Conservation (phyloP, 2,888 invertebrate genomes). For the Rhamphomyia laevipes region DNA sequence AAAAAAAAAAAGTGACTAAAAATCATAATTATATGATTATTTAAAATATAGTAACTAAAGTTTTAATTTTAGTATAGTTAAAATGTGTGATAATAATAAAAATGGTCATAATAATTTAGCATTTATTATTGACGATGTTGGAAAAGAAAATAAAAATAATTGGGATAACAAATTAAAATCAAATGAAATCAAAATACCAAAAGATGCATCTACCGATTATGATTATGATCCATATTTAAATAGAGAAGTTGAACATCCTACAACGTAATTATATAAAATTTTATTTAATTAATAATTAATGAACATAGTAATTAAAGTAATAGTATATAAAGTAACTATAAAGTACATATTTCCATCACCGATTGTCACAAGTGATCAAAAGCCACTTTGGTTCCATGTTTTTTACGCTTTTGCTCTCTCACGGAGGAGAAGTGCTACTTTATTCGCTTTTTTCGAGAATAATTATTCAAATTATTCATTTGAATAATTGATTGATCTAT, state of each 20-base stretch:
- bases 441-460: too few relatives aligned
- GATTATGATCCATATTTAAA: conserved; percentile 51
- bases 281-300: too few relatives aligned
- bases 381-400: too few relatives aligned
- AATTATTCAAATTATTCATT: too few relatives aligned
- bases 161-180: neutral
- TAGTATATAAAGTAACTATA: too few relatives aligned
- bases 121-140: neutral
- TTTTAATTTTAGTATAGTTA: neutral
- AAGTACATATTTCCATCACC: too few relatives aligned
- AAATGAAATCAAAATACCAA: neutral
- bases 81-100: neutral
- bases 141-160: neutral
- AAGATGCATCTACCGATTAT: conserved; percentile 21
- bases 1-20: too few relatives aligned
- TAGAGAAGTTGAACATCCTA: conserved; percentile 48
- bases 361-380: too few relatives aligned
- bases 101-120: neutral
- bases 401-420: too few relatives aligned
- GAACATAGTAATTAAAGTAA: too few relatives aligned
- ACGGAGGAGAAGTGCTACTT: too few relatives aligned
- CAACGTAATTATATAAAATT: conserved; percentile 43
- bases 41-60: neutral
- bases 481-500: too few relatives aligned
- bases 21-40: neutral